phyloP scores from a whole-genome alignment of 2,888 invertebrate species.

The Hypolimnas misippus region DNA sequence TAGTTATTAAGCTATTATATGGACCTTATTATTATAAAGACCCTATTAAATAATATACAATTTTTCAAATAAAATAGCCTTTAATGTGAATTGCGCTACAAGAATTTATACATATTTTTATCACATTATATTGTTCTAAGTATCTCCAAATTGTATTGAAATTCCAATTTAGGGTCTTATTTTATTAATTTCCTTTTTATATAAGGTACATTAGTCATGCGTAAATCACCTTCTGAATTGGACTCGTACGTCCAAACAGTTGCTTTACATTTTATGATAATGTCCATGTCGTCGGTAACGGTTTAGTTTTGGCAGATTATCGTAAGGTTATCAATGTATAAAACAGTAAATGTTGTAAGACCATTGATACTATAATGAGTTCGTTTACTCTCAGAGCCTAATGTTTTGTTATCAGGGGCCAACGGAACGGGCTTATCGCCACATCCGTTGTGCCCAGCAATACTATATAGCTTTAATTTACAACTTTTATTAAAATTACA shows the following conservation, averaged over 20 bases:
- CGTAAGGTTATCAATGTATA: constrained; percentile 61
- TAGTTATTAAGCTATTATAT: too few species aligned
- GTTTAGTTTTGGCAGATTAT: constrained; percentile 52
- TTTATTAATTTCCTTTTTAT: not conserved
- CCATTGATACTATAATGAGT: constrained; percentile 59
- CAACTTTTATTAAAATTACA: constrained; percentile 33
- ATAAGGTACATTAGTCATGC: not conserved
- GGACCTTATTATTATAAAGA: too few species aligned
- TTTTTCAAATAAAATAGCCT: too few species aligned
- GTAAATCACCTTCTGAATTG: not conserved
- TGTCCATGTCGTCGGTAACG: constrained; percentile 16
- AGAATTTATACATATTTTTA: too few species aligned
- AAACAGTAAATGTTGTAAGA: constrained; percentile 50
- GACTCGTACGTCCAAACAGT: not conserved
- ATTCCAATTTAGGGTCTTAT: not conserved
- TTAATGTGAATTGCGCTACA: too few species aligned
- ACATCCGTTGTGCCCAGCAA: constrained; percentile 63
- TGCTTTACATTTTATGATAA: constrained; percentile 8
- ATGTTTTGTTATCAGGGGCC: constrained; percentile 68
- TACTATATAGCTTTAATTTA: constrained; percentile 45
- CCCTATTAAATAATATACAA: too few species aligned
- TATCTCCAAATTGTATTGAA: not conserved
- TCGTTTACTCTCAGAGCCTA: constrained; percentile 70
- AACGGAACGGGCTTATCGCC: constrained; percentile 72
- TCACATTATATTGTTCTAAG: too few species aligned